These are phyloP conservation scores for Coccyzus lansbergi DNA, from an alignment of 2,797 vertebrate genomes.

Conservation along the genomic window DNA sequence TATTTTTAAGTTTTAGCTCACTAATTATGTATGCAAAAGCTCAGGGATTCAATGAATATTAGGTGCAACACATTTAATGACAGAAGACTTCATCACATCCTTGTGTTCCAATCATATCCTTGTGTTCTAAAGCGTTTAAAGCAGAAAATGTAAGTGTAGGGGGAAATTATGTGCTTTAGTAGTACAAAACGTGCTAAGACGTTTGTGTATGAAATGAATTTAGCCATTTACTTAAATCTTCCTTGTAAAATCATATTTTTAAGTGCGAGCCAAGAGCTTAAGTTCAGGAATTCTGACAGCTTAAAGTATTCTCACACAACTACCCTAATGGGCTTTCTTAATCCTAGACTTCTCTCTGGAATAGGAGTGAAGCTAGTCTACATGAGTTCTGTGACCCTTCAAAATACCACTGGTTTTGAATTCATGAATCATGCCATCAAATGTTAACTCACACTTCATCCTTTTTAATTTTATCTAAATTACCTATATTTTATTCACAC, in stretches of 20 bases:
- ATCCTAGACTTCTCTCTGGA: neutral
- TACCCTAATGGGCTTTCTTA: neutral
- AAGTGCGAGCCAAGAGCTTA: neutral
- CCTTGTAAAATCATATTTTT: neutral
- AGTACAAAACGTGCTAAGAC: neutral
- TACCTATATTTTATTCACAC: neutral
- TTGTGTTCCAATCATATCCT: neutral
- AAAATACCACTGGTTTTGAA: neutral
- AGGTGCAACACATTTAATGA: neutral
- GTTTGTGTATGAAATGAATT: neutral
- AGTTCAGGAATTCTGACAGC: neutral
- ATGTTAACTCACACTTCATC: neutral
- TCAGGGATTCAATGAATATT: neutral
- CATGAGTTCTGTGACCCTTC: neutral
- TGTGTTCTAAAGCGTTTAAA: neutral
- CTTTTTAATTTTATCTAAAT: neutral
- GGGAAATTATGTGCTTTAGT: neutral
- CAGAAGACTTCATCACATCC: neutral
- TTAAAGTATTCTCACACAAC: neutral
- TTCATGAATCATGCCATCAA: neutral
- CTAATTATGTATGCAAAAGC: neutral
- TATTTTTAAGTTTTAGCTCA: neutral
- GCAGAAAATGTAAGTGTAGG: neutral
- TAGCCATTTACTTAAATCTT: neutral
- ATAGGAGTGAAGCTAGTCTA: neutral